A percentile compares a stretch with the other conserved stretches of the same genome.
Evolutionary conservation across 37 sponge, comb jelly and placozoan genomes (phyloP).

Genomic region (Axinella damicornis): DNA sequence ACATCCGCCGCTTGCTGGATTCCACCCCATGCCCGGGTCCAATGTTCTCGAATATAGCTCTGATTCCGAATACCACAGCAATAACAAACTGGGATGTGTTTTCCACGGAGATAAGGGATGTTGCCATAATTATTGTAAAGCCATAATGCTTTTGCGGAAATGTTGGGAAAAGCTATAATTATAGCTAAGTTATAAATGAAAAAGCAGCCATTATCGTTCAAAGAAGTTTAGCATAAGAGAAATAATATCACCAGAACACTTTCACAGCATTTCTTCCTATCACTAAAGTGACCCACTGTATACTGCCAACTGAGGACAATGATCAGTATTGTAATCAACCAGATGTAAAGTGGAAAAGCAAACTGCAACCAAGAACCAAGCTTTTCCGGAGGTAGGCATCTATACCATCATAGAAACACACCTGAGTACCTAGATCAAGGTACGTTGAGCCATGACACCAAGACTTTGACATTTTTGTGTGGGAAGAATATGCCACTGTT

Average conservation of each 20-base stretch:
- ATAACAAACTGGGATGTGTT: slow-evolving; percentile 4
- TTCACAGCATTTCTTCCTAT: slow-evolving; percentile 35
- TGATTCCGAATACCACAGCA: background rate
- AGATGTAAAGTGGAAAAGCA: slow-evolving; percentile 54
- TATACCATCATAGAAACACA: slow-evolving; percentile 66
- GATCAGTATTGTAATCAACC: background rate
- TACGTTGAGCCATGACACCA: slow-evolving; percentile 53
- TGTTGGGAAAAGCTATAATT: background rate
- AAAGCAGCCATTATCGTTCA: slow-evolving; percentile 14
- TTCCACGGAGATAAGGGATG: background rate
- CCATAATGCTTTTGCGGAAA: background rate
- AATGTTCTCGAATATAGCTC: too few relatives aligned
- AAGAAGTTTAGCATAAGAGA: slow-evolving; percentile 31
- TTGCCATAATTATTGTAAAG: slow-evolving; percentile 3
- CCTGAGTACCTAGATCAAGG: slow-evolving; percentile 11
- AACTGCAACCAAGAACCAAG: slow-evolving; percentile 46
- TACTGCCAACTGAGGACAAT: background rate
- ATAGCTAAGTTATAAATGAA: slow-evolving; percentile 17
- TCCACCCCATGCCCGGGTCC: too few relatives aligned
- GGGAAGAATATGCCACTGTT: background rate
- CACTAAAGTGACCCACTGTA: background rate
- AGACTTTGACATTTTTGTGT: background rate
- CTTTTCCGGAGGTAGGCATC: slow-evolving; percentile 43
- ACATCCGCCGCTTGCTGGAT: too few relatives aligned
- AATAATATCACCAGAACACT: slow-evolving; percentile 55